A percentile compares a stretch with the other conserved stretches of the same genome.
Conservation (phyloP, 2,888 invertebrate species). For the Metacarcinus magister region DNA sequence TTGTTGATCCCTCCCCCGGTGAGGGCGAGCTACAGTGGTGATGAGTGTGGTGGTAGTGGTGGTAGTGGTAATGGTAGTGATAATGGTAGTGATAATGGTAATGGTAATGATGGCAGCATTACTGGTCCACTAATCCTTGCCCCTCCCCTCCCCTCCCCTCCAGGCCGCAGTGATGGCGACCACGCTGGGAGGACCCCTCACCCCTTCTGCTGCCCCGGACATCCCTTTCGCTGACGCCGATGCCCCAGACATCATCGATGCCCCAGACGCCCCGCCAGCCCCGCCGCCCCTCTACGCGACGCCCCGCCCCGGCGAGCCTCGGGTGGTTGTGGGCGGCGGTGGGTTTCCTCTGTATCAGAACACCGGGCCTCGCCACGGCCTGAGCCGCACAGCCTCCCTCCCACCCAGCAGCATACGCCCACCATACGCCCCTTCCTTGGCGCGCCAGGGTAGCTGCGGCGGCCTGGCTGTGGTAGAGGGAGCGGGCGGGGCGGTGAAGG, state of each 20-base stretch:
- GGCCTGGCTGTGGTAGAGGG: constrained; percentile 84
- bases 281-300: constrained; percentile 55
- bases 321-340: constrained; percentile 58
- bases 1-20: background rate
- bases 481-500: constrained; percentile 87
- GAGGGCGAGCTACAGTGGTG: background rate
- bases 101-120: background rate
- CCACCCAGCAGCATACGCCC: constrained; percentile 27
- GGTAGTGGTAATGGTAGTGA: background rate
- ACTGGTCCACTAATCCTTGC: background rate
- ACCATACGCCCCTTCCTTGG: background rate
- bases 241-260: background rate
- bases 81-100: background rate
- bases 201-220: constrained; percentile 54
- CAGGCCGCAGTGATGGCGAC: constrained; percentile 60
- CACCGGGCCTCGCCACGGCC: constrained; percentile 61
- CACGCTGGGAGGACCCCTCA: constrained; percentile 64
- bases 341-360: constrained; percentile 62
- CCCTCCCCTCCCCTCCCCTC: background rate
- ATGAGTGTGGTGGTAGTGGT: background rate
- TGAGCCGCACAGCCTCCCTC: constrained; percentile 35
- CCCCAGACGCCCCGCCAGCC: constrained; percentile 44
- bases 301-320: constrained; percentile 52
- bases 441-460: constrained; percentile 49
- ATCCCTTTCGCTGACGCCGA: constrained; percentile 77